A percentile compares a stretch with the other conserved stretches of the same genome.
Conservation (phyloP, 2,888 invertebrate genomes). For the Drosophila leonis region DNA sequence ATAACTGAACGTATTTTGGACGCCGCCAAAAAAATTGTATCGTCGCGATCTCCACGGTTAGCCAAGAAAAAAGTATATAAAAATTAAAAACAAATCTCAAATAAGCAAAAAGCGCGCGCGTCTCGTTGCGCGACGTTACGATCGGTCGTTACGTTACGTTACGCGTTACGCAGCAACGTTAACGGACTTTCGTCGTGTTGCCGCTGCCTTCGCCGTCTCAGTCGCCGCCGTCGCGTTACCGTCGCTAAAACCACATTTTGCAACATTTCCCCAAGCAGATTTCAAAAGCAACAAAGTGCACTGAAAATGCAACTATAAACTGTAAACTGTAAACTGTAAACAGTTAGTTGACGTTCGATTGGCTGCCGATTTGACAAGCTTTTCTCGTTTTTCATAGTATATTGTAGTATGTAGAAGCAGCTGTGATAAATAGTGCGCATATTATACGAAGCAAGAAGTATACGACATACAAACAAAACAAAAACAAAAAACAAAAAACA, state of each 20-base stretch:
- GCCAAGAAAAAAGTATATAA: constrained; percentile 6
- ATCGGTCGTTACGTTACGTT: constrained; percentile 59
- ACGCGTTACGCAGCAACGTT: constrained; percentile 55
- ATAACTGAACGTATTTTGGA: constrained; percentile 26
- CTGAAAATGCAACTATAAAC: constrained; percentile 25
- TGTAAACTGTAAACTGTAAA: constrained; percentile 26
- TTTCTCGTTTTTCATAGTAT: constrained; percentile 69
- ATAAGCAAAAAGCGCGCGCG: constrained; percentile 48
- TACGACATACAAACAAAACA: constrained; percentile 55
- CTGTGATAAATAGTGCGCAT: constrained; percentile 82
- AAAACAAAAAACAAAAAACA: constrained; percentile 3
- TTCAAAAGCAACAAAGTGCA: constrained; percentile 27
- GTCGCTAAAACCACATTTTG: constrained; percentile 60
- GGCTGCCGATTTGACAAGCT: constrained; percentile 40
- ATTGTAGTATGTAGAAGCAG: constrained; percentile 80
- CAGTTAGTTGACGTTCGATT: constrained; percentile 38
- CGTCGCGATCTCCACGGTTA: constrained; percentile 51
- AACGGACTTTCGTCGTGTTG: constrained; percentile 41
- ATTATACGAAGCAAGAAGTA: constrained; percentile 78
- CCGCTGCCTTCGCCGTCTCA: constrained; percentile 19
- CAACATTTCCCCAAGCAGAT: constrained; percentile 25
- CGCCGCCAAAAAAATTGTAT: constrained; percentile 35
- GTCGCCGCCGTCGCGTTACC: constrained; percentile 50
- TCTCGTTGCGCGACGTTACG: constrained; percentile 57
- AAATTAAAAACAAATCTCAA: constrained; percentile 14